These are phyloP conservation scores for Pelvicachromis taeniatus DNA, from an alignment of 2,113 vertebrate genomes.

Conservation along the genomic window DNA sequence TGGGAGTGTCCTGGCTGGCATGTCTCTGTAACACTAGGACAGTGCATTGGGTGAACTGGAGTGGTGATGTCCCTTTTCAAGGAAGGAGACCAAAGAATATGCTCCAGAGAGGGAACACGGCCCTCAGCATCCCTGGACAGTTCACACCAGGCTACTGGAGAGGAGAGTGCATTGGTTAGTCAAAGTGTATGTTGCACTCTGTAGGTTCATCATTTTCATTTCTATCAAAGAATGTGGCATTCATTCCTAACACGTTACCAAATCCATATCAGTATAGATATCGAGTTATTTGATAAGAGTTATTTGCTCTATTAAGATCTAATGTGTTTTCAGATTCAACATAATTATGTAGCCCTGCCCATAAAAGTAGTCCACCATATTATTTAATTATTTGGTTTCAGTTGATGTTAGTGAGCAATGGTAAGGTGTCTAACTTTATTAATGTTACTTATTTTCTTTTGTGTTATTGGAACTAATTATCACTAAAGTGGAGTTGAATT, in stretches of 20 bases:
- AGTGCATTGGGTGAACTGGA: not conserved
- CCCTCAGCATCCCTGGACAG: not conserved
- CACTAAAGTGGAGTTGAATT: too few relatives aligned
- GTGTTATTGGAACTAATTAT: too few relatives aligned
- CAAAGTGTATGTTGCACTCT: not conserved
- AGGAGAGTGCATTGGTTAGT: not conserved
- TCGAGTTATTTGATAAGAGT: too few relatives aligned
- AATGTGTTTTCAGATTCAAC: not conserved
- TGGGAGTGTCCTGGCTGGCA: not conserved
- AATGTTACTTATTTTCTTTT: too few relatives aligned
- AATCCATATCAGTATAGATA: too few relatives aligned
- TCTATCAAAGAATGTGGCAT: too few relatives aligned
- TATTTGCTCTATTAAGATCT: not conserved
- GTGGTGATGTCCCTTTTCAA: not conserved
- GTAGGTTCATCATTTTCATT: too few relatives aligned
- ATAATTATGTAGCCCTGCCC: not conserved
- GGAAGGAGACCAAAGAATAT: not conserved
- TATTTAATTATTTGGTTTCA: too few relatives aligned
- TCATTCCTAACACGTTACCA: not conserved
- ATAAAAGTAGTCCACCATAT: too few relatives aligned
- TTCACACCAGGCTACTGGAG: not conserved
- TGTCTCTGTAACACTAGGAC: not conserved
- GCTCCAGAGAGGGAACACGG: not conserved
- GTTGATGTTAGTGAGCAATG: too few relatives aligned
- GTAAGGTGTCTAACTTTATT: too few relatives aligned